Conservation (phyloP, 1,140 invertebrate species). For the Melipona quadrifasciata region DNA sequence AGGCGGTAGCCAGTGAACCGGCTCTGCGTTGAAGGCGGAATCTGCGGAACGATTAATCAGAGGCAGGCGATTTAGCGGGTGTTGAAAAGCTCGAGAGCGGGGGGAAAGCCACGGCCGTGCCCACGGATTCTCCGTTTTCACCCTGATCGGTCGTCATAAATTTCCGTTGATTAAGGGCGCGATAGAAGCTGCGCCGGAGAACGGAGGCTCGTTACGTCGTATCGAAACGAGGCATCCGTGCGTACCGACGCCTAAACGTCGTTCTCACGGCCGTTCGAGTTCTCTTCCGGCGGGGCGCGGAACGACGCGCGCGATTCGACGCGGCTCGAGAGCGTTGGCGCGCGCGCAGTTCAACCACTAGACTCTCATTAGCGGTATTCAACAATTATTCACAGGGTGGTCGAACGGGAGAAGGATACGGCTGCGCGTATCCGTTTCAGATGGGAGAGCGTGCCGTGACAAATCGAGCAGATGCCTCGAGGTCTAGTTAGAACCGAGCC, state of each 20-base stretch:
- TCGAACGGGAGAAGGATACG: slow-evolving; percentile 59
- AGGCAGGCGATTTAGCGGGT: neutral
- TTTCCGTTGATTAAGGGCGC: slow-evolving; percentile 48
- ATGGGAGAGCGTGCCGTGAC: slow-evolving; percentile 73
- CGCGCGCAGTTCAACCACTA: slow-evolving; percentile 63
- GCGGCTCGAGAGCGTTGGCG: slow-evolving; percentile 58
- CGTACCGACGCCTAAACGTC: slow-evolving; percentile 18
- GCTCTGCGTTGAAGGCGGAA: neutral
- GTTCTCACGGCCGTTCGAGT: slow-evolving; percentile 52
- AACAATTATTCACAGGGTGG: slow-evolving; percentile 79
- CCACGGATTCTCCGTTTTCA: slow-evolving; percentile 3
- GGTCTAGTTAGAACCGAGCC: slow-evolving; percentile 74
- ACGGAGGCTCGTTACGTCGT: slow-evolving; percentile 43
- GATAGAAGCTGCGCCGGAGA: slow-evolving; percentile 48
- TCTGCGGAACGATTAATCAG: slow-evolving; percentile 17
- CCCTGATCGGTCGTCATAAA: slow-evolving; percentile 27
- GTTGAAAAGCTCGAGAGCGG: slow-evolving; percentile 6
- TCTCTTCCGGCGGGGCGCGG: slow-evolving; percentile 27
- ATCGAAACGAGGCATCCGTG: slow-evolving; percentile 30
- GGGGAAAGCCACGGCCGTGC: neutral
- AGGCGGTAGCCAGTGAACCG: neutral
- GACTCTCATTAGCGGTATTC: slow-evolving; percentile 80
- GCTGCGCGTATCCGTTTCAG: slow-evolving; percentile 38
- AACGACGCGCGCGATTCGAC: slow-evolving; percentile 61
- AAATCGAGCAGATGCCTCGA: slow-evolving; percentile 78